These are phyloP conservation scores for Heteromormyrus szaboi DNA, from an alignment of 2,797 vertebrate genomes.

Conservation along the genomic window DNA sequence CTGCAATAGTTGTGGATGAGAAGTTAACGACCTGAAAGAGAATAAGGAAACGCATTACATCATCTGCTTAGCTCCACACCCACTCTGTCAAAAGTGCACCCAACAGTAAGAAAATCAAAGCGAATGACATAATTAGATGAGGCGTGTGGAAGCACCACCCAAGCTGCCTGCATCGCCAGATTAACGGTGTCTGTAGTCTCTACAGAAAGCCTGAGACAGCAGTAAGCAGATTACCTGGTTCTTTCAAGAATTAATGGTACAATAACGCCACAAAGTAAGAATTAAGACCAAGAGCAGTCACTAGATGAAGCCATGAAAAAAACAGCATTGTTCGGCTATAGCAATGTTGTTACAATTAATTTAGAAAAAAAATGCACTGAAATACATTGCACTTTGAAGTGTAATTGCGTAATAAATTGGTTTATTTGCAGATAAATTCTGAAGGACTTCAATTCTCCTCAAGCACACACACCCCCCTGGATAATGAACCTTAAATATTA, in stretches of 20 bases:
- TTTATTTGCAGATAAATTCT: neutral
- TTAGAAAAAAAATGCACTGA: neutral
- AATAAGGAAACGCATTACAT: neutral
- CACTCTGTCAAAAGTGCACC: neutral
- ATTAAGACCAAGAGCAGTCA: neutral
- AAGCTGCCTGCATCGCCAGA: neutral
- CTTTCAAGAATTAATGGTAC: neutral
- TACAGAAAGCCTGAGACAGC: neutral
- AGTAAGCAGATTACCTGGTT: neutral
- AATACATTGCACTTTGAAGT: neutral
- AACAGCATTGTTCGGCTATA: neutral
- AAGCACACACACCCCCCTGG: neutral
- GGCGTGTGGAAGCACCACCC: neutral
- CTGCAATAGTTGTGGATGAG: slow-evolving; percentile 77
- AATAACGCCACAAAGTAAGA: neutral
- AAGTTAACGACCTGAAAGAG: slow-evolving; percentile 78
- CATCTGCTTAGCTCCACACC: neutral
- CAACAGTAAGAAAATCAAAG: neutral
- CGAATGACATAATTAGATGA: neutral
- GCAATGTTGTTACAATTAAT: neutral
- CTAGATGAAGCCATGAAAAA: neutral
- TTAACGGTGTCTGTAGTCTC: neutral
- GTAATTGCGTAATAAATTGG: neutral
- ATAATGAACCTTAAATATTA: neutral
- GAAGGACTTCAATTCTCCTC: neutral